A percentile compares a stretch with the other conserved stretches of the same genome.
phyloP scores from a whole-genome alignment of 2,797 vertebrate genomes.

The Emydoidea blandingii region DNA sequence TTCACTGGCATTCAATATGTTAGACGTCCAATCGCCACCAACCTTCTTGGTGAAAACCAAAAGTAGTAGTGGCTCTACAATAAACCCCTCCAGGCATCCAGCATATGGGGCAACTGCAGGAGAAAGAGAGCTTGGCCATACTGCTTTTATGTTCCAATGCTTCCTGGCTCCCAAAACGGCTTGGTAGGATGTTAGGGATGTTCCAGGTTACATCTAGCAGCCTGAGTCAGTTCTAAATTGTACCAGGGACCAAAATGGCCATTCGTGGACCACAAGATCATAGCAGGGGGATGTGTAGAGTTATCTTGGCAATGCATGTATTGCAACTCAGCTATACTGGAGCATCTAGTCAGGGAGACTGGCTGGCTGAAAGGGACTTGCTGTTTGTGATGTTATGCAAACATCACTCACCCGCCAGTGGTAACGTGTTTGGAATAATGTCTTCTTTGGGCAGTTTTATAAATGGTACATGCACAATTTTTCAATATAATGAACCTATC shows the following conservation, averaged over 20 bases:
- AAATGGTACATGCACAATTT: neutral
- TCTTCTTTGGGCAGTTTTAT: neutral
- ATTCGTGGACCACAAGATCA: neutral
- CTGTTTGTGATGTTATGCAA: neutral
- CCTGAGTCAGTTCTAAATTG: neutral
- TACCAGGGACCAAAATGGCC: neutral
- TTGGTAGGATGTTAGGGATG: neutral
- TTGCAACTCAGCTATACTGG: neutral
- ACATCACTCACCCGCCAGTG: neutral
- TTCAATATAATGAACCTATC: neutral
- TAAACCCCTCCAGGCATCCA: rapidly evolving
- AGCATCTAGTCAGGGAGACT: neutral
- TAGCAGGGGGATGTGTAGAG: neutral
- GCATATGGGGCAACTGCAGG: neutral
- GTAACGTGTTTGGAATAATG: neutral
- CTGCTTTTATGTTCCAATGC: neutral
- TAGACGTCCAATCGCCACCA: no score
- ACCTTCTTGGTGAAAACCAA: no score
- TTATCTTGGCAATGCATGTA: neutral
- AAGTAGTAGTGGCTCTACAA: neutral
- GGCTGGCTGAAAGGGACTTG: neutral
- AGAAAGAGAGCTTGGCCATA: neutral
- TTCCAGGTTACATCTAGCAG: neutral
- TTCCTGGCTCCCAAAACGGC: neutral
- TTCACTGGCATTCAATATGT: no score